Conservation (phyloP, 2,113 vertebrate species). For the Poeciliopsis retropinna region DNA sequence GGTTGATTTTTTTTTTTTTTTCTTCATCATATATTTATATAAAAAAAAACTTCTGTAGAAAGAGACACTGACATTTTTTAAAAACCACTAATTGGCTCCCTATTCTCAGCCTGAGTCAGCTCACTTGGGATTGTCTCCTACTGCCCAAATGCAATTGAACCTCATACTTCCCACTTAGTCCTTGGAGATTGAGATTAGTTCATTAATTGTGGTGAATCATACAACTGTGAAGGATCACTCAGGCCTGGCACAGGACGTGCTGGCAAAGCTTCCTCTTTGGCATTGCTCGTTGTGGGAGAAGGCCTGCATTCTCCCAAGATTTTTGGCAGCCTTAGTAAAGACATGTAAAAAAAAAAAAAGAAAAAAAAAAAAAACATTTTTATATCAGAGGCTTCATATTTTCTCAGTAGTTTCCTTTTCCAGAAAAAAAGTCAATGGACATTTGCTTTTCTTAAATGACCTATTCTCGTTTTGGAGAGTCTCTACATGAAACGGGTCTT, state of each 20-base stretch:
- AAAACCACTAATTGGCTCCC: slow-evolving; percentile 30
- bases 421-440: too few relatives aligned
- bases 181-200: slow-evolving; percentile 15
- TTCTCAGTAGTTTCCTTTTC: neutral
- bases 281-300: neutral
- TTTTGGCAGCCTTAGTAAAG: neutral
- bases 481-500: too few relatives aligned
- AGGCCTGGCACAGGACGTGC: slow-evolving; percentile 12
- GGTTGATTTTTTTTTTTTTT: neutral
- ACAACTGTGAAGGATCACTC: slow-evolving; percentile 30
- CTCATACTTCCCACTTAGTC: slow-evolving; percentile 8
- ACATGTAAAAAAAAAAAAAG: neutral
- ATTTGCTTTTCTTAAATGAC: too few relatives aligned
- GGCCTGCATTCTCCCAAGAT: neutral
- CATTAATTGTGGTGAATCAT: slow-evolving; percentile 26
- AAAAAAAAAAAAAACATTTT: neutral
- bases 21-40: neutral
- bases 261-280: slow-evolving; percentile 8
- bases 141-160: slow-evolving; percentile 16
- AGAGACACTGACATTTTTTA: neutral
- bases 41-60: neutral
- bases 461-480: too few relatives aligned
- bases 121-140: neutral
- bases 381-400: neutral
- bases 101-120: neutral